Conservation (phyloP, 2,797 vertebrate species). For the Myiotriccus ornatus region DNA sequence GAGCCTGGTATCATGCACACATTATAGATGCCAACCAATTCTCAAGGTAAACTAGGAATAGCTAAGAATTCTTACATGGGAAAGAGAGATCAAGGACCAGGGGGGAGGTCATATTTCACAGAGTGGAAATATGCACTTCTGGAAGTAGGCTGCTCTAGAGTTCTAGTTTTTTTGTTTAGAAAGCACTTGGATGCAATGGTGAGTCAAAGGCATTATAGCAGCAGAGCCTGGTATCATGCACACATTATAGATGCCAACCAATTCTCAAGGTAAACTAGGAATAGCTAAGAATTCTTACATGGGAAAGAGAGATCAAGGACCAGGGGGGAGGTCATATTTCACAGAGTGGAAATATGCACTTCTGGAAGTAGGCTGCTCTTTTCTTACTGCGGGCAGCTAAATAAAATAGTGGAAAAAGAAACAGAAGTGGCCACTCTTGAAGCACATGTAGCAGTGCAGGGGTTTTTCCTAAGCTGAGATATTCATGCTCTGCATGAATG, state of each 20-base stretch:
- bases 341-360: background rate
- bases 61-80: background rate
- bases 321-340: background rate
- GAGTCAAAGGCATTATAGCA: background rate
- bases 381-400: conserved; percentile 21
- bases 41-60: background rate
- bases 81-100: background rate
- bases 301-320: background rate
- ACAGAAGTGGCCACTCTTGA: background rate
- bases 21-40: background rate
- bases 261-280: background rate
- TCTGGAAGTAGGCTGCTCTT: background rate
- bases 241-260: background rate
- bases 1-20: background rate
- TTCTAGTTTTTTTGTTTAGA: background rate
- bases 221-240: background rate
- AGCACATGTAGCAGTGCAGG: fast-evolving
- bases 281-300: background rate
- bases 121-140: background rate
- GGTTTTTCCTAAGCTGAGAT: background rate
- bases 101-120: background rate
- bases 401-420: conserved; percentile 59
- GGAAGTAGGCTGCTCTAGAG: background rate
- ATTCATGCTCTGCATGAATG: background rate
- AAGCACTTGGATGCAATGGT: background rate